Conservation (phyloP, 64 coral and sea anemone genomes). For the Pocillopora damicornis region DNA sequence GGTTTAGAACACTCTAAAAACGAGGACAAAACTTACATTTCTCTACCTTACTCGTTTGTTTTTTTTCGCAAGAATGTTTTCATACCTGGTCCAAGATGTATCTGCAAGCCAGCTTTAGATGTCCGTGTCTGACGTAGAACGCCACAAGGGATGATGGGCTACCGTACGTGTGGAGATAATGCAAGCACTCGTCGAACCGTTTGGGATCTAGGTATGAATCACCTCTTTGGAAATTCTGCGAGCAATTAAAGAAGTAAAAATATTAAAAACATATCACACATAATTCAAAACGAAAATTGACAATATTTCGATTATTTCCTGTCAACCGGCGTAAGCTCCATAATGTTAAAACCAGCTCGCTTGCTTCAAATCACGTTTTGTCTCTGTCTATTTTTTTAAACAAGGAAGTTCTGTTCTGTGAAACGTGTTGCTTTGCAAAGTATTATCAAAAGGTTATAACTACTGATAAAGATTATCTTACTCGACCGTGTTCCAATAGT, state of each 20-base stretch:
- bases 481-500: conserved; percentile 64
- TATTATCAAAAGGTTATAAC: not conserved
- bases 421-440: too few relatives aligned
- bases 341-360: too few relatives aligned
- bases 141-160: conserved; percentile 59
- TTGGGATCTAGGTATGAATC: conserved; percentile 62
- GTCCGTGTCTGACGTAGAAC: conserved; percentile 81
- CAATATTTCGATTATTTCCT: not conserved
- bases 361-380: too few relatives aligned
- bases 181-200: conserved; percentile 85
- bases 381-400: too few relatives aligned
- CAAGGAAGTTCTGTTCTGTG: too few relatives aligned
- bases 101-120: conserved; percentile 84
- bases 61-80: not conserved
- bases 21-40: too few relatives aligned
- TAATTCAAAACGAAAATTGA: not conserved
- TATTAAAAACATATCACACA: not conserved
- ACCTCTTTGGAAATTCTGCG: conserved; percentile 17
- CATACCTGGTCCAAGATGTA: conserved; percentile 90
- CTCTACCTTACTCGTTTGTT: too few relatives aligned
- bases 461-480: conserved; percentile 3
- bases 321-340: too few relatives aligned
- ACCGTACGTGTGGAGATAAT: conserved; percentile 86
- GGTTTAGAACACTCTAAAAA: too few relatives aligned
- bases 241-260: not conserved